These are phyloP conservation scores for Hofmannophila pseudospretella DNA, from an alignment of 2,888 invertebrate genomes.

Conservation along the genomic window DNA sequence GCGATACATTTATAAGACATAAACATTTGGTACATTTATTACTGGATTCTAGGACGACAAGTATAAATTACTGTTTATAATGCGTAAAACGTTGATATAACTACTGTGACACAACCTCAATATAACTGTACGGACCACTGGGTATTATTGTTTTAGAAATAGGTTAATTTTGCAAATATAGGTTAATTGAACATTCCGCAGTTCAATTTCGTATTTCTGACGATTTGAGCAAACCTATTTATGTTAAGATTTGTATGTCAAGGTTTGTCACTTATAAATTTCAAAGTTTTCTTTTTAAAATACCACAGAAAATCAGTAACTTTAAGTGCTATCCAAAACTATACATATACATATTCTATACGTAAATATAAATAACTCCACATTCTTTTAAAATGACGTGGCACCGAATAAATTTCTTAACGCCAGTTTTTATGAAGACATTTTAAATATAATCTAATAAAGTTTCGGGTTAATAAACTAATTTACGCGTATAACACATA, in stretches of 20 bases:
- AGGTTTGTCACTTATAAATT: slow-evolving; percentile 2
- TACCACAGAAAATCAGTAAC: too few relatives aligned
- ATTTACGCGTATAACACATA: slow-evolving; percentile 2
- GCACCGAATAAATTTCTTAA: too few relatives aligned
- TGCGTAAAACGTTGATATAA: not conserved
- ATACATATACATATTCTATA: too few relatives aligned
- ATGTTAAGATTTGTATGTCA: slow-evolving; percentile 2
- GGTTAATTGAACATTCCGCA: not conserved
- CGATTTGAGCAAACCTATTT: not conserved
- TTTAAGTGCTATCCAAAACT: too few relatives aligned
- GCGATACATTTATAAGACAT: slow-evolving; percentile 3
- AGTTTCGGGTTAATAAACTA: slow-evolving; percentile 7
- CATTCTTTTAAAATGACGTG: too few relatives aligned
- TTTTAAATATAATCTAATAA: not conserved
- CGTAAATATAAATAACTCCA: too few relatives aligned
- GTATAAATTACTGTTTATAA: slow-evolving; percentile 3
- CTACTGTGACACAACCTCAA: slow-evolving; percentile 4
- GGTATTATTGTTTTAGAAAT: not conserved
- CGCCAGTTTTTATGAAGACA: not conserved
- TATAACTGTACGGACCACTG: not conserved
- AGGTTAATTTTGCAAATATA: not conserved
- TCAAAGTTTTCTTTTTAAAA: too few relatives aligned
- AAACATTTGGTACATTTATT: slow-evolving; percentile 7
- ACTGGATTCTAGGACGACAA: slow-evolving; percentile 11
- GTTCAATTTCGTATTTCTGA: not conserved